These are phyloP conservation scores for Hyles euphorbiae DNA, from an alignment of 1,140 invertebrate genomes.

Conservation along the genomic window DNA sequence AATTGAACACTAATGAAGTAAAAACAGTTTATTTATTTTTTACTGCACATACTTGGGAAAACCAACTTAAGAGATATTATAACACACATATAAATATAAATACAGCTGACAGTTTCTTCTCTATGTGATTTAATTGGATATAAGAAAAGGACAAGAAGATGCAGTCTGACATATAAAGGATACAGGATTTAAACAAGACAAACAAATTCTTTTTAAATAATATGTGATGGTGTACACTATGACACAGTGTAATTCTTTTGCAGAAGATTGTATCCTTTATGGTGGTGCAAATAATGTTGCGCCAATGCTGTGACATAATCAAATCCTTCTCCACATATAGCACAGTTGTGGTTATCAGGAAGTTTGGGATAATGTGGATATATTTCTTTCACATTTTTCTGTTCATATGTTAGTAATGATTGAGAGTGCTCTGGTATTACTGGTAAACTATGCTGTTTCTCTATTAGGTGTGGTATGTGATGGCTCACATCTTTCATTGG, in stretches of 20 bases:
- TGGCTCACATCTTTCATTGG: conserved; percentile 26
- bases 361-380: conserved; percentile 25
- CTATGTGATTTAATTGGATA: too few relatives aligned
- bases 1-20: neutral
- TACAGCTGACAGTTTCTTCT: too few relatives aligned
- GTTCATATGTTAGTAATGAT: conserved; percentile 21
- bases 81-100: too few relatives aligned
- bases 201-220: too few relatives aligned
- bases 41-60: too few relatives aligned
- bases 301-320: conserved; percentile 41
- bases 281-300: conserved; percentile 45
- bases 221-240: too few relatives aligned
- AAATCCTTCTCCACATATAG: conserved; percentile 48
- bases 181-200: too few relatives aligned
- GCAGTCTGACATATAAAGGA: too few relatives aligned
- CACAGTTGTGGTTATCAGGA: conserved; percentile 36
- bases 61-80: too few relatives aligned
- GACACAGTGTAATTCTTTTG: conserved; percentile 15
- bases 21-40: neutral
- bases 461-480: conserved; percentile 30
- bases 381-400: conserved; percentile 33
- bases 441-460: conserved; percentile 23
- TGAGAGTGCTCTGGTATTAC: conserved; percentile 16
- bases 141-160: too few relatives aligned
- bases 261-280: conserved; percentile 37